These are phyloP conservation scores for Eristalinus sepulchralis DNA, from an alignment of 2,888 invertebrate species.

Conservation along the genomic window DNA sequence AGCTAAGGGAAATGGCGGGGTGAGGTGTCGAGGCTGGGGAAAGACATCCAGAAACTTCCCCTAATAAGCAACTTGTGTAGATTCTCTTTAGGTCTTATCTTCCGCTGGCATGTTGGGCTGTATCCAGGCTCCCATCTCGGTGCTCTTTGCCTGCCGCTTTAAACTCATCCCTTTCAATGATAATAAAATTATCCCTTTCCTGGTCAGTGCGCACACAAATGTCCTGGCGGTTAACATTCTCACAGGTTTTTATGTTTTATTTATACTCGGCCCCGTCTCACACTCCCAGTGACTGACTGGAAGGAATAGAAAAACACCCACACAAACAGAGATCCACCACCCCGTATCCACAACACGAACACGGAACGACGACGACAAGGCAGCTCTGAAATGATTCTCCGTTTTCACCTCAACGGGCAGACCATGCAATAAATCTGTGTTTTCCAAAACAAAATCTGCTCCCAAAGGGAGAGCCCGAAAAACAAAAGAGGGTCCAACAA, in stretches of 20 bases:
- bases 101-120: conserved; percentile 50
- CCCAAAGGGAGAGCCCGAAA: conserved; percentile 21
- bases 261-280: conserved; percentile 1
- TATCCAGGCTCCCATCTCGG: background rate
- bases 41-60: conserved; percentile 30
- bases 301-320: background rate
- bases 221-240: conserved; percentile 63
- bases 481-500: background rate
- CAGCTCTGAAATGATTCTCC: conserved; percentile 42
- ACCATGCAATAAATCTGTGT: conserved; percentile 61
- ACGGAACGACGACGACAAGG: background rate
- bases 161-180: conserved; percentile 31
- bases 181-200: conserved; percentile 73
- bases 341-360: background rate
- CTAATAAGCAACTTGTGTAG: conserved; percentile 65
- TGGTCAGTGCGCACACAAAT: conserved; percentile 70
- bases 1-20: conserved; percentile 29
- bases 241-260: conserved; percentile 65
- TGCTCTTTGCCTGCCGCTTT: conserved; percentile 7
- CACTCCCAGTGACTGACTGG: background rate
- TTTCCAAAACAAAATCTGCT: conserved; percentile 48
- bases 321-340: background rate
- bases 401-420: conserved; percentile 51
- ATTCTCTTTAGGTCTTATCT: conserved; percentile 50
- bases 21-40: background rate